A percentile compares a stretch with the other conserved stretches of the same genome.
Conservation (phyloP, 1,140 invertebrate species). For the Leptonema lineaticorne region DNA sequence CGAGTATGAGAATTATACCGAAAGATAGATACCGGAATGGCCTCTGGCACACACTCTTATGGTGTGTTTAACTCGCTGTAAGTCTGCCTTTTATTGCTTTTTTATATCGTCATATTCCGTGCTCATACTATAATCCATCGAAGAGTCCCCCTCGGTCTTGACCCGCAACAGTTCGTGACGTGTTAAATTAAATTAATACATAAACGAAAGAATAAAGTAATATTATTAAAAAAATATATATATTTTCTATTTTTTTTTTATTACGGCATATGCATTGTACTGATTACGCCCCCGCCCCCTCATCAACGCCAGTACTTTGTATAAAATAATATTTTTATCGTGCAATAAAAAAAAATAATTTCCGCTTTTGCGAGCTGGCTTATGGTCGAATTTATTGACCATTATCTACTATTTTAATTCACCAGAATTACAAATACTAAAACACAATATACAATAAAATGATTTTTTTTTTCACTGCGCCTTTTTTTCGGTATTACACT, state of each 20-base stretch:
- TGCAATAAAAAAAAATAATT: too few species aligned
- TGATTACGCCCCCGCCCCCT: too few species aligned
- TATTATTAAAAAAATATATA: too few species aligned
- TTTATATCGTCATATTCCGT: conserved; percentile 37
- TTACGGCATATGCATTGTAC: too few species aligned
- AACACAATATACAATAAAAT: too few species aligned
- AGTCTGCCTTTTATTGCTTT: conserved; percentile 42
- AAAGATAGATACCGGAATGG: conserved; percentile 38
- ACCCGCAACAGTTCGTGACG: neutral
- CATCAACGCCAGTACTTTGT: too few species aligned
- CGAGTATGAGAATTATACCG: conserved; percentile 39
- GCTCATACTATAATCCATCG: neutral
- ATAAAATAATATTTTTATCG: neutral
- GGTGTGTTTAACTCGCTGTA: conserved; percentile 43
- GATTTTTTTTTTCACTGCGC: neutral
- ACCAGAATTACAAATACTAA: too few species aligned
- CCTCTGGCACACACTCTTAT: conserved; percentile 41
- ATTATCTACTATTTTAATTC: too few species aligned
- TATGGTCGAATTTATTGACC: too few species aligned
- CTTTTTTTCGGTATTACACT: neutral
- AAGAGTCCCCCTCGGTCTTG: neutral
- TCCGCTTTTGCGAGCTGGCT: too few species aligned
- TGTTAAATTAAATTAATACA: conserved; percentile 8
- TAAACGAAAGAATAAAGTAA: too few species aligned
- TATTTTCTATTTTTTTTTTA: too few species aligned